Evolutionary conservation across 2,113 vertebrate genomes (phyloP).

Genomic region (Monarcha castaneiventris): DNA sequence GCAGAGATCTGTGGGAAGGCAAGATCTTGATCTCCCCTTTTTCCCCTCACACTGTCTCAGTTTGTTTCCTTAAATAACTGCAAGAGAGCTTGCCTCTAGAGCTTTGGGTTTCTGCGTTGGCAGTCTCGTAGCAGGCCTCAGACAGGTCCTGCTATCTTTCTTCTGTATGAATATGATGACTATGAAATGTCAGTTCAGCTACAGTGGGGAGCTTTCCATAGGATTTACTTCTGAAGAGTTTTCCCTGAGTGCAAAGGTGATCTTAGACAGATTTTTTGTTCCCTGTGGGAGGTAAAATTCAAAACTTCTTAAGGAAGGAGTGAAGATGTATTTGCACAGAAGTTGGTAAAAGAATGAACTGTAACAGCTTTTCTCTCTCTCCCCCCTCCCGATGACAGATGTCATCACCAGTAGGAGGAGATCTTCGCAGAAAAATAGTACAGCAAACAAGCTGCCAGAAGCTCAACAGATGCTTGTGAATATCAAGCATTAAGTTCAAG

Average conservation of each 20-base stretch:
- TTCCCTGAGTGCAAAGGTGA: background rate
- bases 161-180: background rate
- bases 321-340: background rate
- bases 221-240: background rate
- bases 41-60: accelerated
- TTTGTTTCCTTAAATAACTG: background rate
- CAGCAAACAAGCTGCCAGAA: background rate
- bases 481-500: background rate
- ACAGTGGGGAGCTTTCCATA: background rate
- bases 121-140: background rate
- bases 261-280: background rate
- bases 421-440: background rate
- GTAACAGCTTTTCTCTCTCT: background rate
- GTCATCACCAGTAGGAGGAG: background rate
- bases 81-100: background rate
- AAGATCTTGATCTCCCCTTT: background rate
- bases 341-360: background rate
- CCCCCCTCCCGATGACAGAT: background rate
- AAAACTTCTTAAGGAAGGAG: background rate
- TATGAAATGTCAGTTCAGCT: background rate
- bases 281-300: background rate
- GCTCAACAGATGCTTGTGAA: background rate
- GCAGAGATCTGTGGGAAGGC: background rate
- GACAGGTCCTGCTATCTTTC: background rate
- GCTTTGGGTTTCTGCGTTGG: background rate